Evolutionary conservation across 30 jellyfish, hydroid and myxozoan genomes (phyloP).

Genomic region (Turritopsis rubra): DNA sequence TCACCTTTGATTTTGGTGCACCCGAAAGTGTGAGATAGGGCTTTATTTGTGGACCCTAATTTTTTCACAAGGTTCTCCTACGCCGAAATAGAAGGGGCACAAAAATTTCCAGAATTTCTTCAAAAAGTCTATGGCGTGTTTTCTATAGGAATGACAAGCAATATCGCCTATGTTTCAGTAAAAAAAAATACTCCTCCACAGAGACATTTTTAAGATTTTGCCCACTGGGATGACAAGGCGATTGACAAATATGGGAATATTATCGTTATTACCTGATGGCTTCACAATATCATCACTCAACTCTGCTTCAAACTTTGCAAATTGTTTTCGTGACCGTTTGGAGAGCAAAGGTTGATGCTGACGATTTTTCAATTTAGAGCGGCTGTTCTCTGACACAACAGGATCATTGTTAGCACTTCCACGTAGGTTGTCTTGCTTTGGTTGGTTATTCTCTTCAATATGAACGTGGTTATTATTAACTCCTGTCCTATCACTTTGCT

Average conservation of each 20-base stretch:
- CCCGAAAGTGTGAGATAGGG: too few relatives aligned
- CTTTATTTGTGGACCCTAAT: too few relatives aligned
- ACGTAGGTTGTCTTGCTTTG: background rate
- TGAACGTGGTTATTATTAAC: background rate
- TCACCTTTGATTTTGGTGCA: too few relatives aligned
- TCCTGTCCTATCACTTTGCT: background rate
- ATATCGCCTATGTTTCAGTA: too few relatives aligned
- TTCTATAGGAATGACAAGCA: too few relatives aligned
- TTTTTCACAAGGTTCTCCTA: too few relatives aligned
- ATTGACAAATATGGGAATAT: background rate
- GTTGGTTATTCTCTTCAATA: background rate
- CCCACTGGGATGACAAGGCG: too few relatives aligned
- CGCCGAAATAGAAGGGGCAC: too few relatives aligned
- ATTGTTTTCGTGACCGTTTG: constrained; percentile 67
- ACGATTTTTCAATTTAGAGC: background rate
- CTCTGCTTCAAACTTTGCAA: constrained; percentile 50
- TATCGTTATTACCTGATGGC: background rate
- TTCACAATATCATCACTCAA: background rate
- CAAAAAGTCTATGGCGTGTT: too few relatives aligned
- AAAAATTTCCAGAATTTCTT: too few relatives aligned
- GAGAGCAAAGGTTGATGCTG: constrained; percentile 68
- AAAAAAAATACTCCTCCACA: too few relatives aligned
- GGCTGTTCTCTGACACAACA: background rate
- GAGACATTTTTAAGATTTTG: too few relatives aligned
- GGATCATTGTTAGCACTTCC: background rate